Percentiles rank a stretch among this genome's conserved stretches.
These are phyloP conservation scores for Oscheius myriophilus DNA, from an alignment of 2,888 invertebrate genomes.

Conservation along the genomic window DNA sequence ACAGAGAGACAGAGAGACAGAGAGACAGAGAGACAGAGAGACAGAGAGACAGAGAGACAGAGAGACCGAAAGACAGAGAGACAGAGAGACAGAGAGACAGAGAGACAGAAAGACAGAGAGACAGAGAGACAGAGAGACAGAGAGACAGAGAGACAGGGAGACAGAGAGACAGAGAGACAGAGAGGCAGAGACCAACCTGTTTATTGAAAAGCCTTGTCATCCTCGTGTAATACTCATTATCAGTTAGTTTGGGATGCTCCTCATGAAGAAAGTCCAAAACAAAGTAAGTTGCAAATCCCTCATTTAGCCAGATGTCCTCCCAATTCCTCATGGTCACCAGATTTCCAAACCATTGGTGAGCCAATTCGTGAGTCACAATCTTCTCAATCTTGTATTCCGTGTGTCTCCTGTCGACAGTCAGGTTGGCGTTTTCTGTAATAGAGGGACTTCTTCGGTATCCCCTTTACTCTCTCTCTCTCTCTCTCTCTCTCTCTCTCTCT, in stretches of 20 bases:
- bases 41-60: background rate
- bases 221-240: slow-evolving; percentile 58
- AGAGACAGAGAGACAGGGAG: background rate
- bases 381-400: slow-evolving; percentile 66
- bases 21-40: background rate
- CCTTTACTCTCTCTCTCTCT: background rate
- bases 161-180: background rate
- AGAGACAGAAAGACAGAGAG: background rate
- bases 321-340: slow-evolving; percentile 70
- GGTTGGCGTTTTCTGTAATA: slow-evolving; percentile 49
- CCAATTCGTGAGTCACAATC: slow-evolving; percentile 73
- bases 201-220: slow-evolving; percentile 21
- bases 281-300: slow-evolving; percentile 71
- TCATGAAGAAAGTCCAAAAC: slow-evolving; percentile 64
- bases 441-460: background rate
- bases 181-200: slow-evolving; percentile 14
- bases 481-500: slow-evolving; percentile 6
- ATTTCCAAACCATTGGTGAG: slow-evolving; percentile 72
- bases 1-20: too few species aligned
- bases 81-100: too few species aligned
- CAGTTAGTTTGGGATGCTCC: slow-evolving; percentile 59
- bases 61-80: too few species aligned
- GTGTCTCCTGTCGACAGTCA: slow-evolving; percentile 65
- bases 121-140: too few species aligned
- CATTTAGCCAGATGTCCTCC: slow-evolving; percentile 71